Percentiles rank a stretch among this genome's conserved stretches.
phyloP scores from a whole-genome alignment of 2,888 invertebrate species.

The Nomada flava region DNA sequence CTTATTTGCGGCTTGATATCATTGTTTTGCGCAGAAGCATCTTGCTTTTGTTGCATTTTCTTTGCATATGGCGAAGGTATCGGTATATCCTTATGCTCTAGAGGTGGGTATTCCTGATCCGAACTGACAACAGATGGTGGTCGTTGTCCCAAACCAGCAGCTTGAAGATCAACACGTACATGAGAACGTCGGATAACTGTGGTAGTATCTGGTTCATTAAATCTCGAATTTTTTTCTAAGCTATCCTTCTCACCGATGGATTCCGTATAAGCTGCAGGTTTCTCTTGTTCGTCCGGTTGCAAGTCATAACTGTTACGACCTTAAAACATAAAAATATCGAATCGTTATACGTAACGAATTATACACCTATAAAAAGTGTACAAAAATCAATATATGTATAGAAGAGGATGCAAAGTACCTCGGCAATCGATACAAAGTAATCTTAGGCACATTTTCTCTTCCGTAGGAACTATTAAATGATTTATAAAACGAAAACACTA shows the following conservation, averaged over 20 bases:
- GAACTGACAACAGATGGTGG: conserved; percentile 89
- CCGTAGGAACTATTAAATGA: conserved; percentile 7
- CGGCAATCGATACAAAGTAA: conserved; percentile 86
- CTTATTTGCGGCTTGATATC: conserved; percentile 59
- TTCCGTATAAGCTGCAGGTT: conserved; percentile 75
- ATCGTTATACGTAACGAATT: conserved; percentile 8
- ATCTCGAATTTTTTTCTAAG: conserved; percentile 76
- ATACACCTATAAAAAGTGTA: neutral
- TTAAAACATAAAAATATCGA: conserved; percentile 56
- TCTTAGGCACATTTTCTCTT: conserved; percentile 83
- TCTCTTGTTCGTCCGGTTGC: conserved; percentile 77
- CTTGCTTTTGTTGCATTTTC: conserved; percentile 71
- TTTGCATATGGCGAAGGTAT: conserved; percentile 77
- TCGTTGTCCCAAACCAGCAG: conserved; percentile 87
- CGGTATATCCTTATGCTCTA: conserved; percentile 79
- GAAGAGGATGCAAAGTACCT: conserved; percentile 80
- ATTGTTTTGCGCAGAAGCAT: conserved; percentile 50
- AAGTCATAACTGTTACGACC: conserved; percentile 82
- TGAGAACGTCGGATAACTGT: conserved; percentile 82
- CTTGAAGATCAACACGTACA: conserved; percentile 87
- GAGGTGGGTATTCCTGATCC: conserved; percentile 79
- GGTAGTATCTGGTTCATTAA: conserved; percentile 79
- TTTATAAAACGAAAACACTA: conserved; percentile 10
- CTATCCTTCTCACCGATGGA: conserved; percentile 72
- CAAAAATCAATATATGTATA: conserved; percentile 13